Percentiles rank a stretch among this genome's conserved stretches.
phyloP scores from a whole-genome alignment of 2,797 vertebrate genomes.

The Thunnus albacares region DNA sequence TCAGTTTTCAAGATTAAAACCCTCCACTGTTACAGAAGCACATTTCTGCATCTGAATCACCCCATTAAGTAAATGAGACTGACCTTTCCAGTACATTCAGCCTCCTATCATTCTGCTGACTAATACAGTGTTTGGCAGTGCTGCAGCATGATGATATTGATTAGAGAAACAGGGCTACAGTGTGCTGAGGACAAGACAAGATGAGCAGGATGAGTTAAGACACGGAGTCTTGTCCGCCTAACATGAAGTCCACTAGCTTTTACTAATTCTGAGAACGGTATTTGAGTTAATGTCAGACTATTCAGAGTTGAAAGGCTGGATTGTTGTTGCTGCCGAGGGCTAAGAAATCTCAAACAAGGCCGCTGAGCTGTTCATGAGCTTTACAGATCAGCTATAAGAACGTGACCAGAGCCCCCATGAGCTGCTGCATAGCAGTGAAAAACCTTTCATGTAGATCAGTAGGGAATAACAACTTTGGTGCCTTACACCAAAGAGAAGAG shows the following conservation, averaged over 20 bases:
- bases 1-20: conserved; percentile 30
- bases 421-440: conserved; percentile 11
- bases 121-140: conserved; percentile 69
- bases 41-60: conserved; percentile 64
- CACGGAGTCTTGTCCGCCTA: conserved; percentile 38
- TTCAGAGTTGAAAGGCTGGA: conserved; percentile 47
- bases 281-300: conserved; percentile 56
- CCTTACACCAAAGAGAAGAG: not conserved
- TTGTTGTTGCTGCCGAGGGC: conserved; percentile 42
- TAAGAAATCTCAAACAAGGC: conserved; percentile 35
- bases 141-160: conserved; percentile 76
- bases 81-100: conserved; percentile 75
- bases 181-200: conserved; percentile 37
- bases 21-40: conserved; percentile 38
- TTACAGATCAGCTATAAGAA: conserved; percentile 34
- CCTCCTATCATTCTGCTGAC: conserved; percentile 76
- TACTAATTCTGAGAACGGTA: conserved; percentile 47
- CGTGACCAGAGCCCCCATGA: not conserved
- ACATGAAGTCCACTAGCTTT: conserved; percentile 34
- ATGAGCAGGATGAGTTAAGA: conserved; percentile 36
- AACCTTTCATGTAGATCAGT: not conserved
- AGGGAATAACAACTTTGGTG: not conserved
- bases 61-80: conserved; percentile 69
- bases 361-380: conserved; percentile 26
- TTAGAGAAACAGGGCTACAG: conserved; percentile 68